Conservation (phyloP, 2,797 vertebrate genomes). For the Spinibarbus caldwelli region DNA sequence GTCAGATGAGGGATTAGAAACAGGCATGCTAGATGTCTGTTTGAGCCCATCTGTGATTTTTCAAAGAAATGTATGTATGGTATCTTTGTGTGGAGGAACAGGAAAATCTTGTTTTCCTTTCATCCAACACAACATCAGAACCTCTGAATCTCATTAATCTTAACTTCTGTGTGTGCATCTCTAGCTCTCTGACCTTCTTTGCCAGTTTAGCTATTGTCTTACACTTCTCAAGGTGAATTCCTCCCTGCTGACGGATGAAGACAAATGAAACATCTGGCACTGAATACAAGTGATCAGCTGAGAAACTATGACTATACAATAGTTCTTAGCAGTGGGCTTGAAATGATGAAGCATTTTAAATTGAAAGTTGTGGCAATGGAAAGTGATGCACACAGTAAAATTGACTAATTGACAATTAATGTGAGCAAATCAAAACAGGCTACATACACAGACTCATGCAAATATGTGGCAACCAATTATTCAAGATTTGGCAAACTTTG, state of each 20-base stretch:
- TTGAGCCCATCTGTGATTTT: background rate
- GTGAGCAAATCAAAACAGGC: background rate
- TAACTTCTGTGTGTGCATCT: background rate
- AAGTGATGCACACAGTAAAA: background rate
- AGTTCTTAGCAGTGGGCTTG: background rate
- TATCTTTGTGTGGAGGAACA: background rate
- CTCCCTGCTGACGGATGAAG: background rate
- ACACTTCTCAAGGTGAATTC: slow-evolving; percentile 16
- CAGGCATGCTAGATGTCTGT: slow-evolving; percentile 2
- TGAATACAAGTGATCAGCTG: background rate
- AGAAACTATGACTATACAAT: background rate
- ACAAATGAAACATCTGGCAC: background rate
- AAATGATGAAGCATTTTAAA: background rate
- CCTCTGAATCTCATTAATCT: background rate
- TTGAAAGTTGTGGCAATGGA: background rate
- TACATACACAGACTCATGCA: too few species aligned
- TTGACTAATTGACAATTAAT: background rate
- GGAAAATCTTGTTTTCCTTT: background rate
- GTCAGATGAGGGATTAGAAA: slow-evolving; percentile 19
- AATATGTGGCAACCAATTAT: background rate
- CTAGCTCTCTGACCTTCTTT: slow-evolving; percentile 1
- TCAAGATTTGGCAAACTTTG: background rate
- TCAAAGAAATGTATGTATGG: background rate
- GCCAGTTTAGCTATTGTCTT: background rate
- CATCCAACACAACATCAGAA: background rate